Percentiles rank a stretch among this genome's conserved stretches.
phyloP scores from a whole-genome alignment of 2,113 vertebrate species.

The Willisornis vidua region DNA sequence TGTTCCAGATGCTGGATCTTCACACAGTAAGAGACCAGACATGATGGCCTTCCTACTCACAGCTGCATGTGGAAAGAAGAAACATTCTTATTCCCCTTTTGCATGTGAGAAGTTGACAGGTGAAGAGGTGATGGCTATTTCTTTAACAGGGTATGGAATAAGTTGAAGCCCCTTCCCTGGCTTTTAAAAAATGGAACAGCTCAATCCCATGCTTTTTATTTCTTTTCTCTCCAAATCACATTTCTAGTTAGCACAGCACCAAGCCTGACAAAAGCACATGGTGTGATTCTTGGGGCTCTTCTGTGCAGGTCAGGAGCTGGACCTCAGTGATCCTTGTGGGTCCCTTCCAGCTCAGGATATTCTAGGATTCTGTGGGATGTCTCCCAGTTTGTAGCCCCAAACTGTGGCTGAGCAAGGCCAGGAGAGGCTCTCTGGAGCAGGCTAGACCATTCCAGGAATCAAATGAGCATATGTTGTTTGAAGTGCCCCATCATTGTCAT shows the following conservation, averaged over 20 bases:
- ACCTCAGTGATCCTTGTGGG: background rate
- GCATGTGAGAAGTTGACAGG: fast-evolving
- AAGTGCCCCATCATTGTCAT: fast-evolving
- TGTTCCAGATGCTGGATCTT: background rate
- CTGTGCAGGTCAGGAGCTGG: background rate
- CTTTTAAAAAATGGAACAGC: background rate
- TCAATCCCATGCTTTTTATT: background rate
- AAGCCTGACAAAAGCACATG: background rate
- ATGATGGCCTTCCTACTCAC: background rate
- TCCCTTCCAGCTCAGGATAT: background rate
- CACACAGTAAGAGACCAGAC: background rate
- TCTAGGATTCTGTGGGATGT: background rate
- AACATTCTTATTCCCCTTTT: background rate
- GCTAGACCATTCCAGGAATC: background rate
- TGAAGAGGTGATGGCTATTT: background rate
- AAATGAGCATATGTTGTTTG: background rate
- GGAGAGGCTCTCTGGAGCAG: background rate
- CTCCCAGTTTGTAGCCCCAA: background rate
- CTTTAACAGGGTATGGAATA: background rate
- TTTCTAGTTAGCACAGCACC: background rate
- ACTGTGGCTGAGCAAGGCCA: background rate
- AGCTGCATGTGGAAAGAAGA: background rate
- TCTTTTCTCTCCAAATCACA: background rate
- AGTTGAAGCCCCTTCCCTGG: background rate
- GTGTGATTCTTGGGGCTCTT: background rate